Evolutionary conservation across 1,140 invertebrate species (phyloP).

Genomic region (Metopolophium dirhodum): DNA sequence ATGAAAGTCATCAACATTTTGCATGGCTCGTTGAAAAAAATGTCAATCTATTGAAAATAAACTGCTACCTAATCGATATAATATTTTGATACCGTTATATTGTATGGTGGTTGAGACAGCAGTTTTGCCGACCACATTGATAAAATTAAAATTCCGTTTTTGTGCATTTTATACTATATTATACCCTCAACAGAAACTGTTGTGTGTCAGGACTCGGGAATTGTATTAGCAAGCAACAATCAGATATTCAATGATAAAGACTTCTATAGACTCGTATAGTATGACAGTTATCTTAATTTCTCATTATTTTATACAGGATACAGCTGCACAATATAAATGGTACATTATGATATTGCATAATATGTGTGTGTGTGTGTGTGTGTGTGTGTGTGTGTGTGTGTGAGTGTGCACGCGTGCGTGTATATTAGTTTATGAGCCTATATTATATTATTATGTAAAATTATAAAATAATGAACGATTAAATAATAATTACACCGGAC

Average conservation of each 20-base stretch:
- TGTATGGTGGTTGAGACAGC: background rate
- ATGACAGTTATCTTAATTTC: background rate
- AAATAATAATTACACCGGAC: background rate
- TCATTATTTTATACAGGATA: too few species aligned
- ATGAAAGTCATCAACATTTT: constrained; percentile 9
- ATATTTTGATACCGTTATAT: background rate
- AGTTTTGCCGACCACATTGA: background rate
- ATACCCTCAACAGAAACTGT: background rate
- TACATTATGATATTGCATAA: background rate
- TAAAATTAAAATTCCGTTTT: background rate
- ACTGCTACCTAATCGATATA: background rate
- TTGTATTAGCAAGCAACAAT: background rate
- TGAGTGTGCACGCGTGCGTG: too few species aligned
- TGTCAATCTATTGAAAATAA: background rate
- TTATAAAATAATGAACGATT: background rate
- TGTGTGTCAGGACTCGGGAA: background rate
- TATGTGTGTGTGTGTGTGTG: background rate
- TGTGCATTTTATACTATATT: background rate
- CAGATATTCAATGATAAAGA: background rate
- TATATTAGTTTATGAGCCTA: background rate
- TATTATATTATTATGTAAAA: background rate
- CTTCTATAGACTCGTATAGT: background rate
- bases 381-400: too few species aligned
- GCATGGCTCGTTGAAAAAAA: background rate
- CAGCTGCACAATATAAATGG: background rate